phyloP scores from a whole-genome alignment of 2,888 invertebrate genomes.

The Schizotus pectinicornis region DNA sequence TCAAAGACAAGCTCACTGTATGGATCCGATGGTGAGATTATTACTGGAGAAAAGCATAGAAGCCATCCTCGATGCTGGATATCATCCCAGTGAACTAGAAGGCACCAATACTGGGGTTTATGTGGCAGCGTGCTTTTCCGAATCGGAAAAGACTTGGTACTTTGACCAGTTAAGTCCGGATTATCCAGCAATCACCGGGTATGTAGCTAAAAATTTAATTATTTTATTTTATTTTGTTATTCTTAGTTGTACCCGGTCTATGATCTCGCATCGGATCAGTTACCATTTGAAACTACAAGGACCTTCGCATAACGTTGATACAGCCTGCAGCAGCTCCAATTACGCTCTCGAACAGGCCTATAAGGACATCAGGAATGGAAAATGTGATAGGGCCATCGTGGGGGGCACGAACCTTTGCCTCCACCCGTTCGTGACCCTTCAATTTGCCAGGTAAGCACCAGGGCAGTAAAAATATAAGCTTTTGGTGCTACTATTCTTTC shows the following conservation, averaged over 20 bases:
- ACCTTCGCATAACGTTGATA: conserved; percentile 87
- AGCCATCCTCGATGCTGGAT: conserved; percentile 20
- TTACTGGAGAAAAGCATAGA: conserved; percentile 18
- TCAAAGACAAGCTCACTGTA: conserved; percentile 67
- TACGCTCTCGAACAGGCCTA: conserved; percentile 86
- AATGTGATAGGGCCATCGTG: conserved; percentile 88
- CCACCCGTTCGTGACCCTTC: conserved; percentile 86
- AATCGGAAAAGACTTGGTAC: neutral
- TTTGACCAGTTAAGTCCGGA: neutral
- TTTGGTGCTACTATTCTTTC: too few species aligned
- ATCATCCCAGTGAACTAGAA: conserved; percentile 10
- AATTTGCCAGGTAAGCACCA: conserved; percentile 74
- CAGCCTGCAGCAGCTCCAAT: conserved; percentile 92
- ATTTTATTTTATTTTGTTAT: neutral
- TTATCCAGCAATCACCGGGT: too few species aligned
- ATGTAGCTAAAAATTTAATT: conserved; percentile 27
- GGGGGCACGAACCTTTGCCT: conserved; percentile 86
- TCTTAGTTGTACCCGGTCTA: conserved; percentile 69
- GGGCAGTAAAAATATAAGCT: too few species aligned
- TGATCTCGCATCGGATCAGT: conserved; percentile 91
- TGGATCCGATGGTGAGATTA: conserved; percentile 57
- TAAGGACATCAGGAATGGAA: conserved; percentile 75
- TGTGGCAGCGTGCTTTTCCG: neutral
- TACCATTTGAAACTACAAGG: conserved; percentile 88
- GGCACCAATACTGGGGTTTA: conserved; percentile 17